phyloP scores from a whole-genome alignment of 2,113 vertebrate species.

The Cisticola juncidis region DNA sequence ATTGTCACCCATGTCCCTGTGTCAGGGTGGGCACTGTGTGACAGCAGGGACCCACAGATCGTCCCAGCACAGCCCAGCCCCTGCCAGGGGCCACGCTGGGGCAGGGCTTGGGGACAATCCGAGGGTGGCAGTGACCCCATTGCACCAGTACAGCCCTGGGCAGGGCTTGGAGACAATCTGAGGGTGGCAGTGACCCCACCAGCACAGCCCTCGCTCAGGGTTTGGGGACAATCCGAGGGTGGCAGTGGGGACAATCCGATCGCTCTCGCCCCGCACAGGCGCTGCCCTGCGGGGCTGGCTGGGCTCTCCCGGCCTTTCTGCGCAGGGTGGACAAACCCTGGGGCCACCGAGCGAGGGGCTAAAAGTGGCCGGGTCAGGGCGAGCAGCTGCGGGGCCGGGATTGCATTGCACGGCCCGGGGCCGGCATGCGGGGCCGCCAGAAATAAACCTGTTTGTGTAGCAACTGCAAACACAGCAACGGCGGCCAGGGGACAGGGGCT shows the following conservation, averaged over 20 bases:
- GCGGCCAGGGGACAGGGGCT: not conserved
- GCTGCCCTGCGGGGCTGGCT: not conserved
- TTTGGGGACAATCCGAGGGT: too few relatives aligned
- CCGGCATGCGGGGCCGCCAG: slow-evolving; percentile 47
- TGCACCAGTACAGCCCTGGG: not conserved
- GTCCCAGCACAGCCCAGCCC: not conserved
- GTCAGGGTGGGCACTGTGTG: accelerated
- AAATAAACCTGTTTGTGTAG: slow-evolving; percentile 78
- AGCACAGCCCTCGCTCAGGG: too few relatives aligned
- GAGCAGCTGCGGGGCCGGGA: slow-evolving; percentile 59
- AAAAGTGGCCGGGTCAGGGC: slow-evolving; percentile 3
- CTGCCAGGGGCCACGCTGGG: accelerated
- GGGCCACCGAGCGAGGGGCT: not conserved
- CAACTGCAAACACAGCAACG: slow-evolving; percentile 72
- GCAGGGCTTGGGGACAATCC: accelerated
- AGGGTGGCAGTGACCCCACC: too few relatives aligned
- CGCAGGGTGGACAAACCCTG: not conserved
- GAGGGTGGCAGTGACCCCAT: not conserved
- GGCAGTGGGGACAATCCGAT: not conserved
- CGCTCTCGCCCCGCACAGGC: too few relatives aligned
- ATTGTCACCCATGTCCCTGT: accelerated
- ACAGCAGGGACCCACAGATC: accelerated
- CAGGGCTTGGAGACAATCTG: not conserved
- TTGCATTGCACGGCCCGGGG: slow-evolving; percentile 5
- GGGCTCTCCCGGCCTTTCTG: not conserved